Evolutionary conservation across 2,797 vertebrate species (phyloP).

Genomic region (Malacoctenus gilli): DNA sequence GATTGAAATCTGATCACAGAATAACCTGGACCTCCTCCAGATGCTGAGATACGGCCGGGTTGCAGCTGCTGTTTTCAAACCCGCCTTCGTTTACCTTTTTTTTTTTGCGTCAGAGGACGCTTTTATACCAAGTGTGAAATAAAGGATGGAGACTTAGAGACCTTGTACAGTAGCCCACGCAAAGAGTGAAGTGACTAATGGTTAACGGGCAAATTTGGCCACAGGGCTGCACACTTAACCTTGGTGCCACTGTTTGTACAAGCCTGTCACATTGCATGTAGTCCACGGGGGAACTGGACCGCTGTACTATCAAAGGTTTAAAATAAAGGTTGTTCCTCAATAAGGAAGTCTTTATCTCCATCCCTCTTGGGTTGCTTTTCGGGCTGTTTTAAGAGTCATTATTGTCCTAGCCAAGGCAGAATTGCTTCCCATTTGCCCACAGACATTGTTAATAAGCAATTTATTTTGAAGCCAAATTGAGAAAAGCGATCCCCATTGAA

Average conservation of each 20-base stretch:
- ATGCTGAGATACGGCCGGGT: conserved; percentile 19
- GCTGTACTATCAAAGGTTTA: conserved; percentile 37
- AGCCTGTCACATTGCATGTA: conserved; percentile 9
- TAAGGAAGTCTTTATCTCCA: conserved; percentile 39
- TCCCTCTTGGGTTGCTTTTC: conserved; percentile 42
- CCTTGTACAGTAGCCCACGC: background rate
- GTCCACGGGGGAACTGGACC: conserved; percentile 16
- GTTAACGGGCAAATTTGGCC: conserved; percentile 1
- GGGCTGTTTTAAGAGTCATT: conserved; percentile 55
- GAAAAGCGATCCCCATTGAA: conserved; percentile 60
- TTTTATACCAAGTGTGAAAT: conserved; percentile 9
- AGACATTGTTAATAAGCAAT: conserved; percentile 73
- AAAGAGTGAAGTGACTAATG: conserved; percentile 7
- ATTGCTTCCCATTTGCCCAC: conserved; percentile 55
- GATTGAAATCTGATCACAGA: conserved; percentile 17
- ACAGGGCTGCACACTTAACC: background rate
- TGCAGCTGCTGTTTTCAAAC: conserved; percentile 12
- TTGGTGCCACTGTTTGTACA: conserved; percentile 15
- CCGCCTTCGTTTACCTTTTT: conserved; percentile 15
- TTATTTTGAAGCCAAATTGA: conserved; percentile 73
- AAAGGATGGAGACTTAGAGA: conserved; percentile 4
- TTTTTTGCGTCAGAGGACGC: background rate
- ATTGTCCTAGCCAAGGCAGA: conserved; percentile 52
- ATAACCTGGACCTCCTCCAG: conserved; percentile 1
- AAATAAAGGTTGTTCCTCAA: conserved; percentile 43